These are phyloP conservation scores for Artemia sinica DNA, from an alignment of 2,888 invertebrate species.

Conservation along the genomic window DNA sequence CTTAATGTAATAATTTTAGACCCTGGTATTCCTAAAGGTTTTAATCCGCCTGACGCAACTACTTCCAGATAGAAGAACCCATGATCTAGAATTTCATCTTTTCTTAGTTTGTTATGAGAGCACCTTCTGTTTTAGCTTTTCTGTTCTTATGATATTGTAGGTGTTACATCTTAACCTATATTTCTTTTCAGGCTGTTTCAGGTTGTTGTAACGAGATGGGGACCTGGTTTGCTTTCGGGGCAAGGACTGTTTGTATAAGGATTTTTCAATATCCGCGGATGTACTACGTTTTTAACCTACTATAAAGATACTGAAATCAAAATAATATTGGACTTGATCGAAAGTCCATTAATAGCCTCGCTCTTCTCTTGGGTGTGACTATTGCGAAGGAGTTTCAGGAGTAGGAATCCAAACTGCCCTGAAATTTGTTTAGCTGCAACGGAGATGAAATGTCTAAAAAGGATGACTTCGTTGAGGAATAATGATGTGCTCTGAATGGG, in stretches of 20 bases:
- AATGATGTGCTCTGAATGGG: constrained; percentile 36
- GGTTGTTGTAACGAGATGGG: constrained; percentile 80
- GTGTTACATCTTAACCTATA: constrained; percentile 19
- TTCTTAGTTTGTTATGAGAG: too few relatives aligned
- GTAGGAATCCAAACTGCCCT: constrained; percentile 59
- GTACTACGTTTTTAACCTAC: constrained; percentile 48
- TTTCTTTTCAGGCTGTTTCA: constrained; percentile 47
- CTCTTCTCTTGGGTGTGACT: constrained; percentile 77
- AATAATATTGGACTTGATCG: constrained; percentile 51
- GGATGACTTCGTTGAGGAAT: constrained; percentile 45
- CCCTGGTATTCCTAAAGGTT: too few relatives aligned
- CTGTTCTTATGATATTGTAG: neutral
- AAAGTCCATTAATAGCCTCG: constrained; percentile 67
- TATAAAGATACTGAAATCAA: constrained; percentile 51
- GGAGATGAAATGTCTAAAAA: constrained; percentile 46
- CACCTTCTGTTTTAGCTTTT: too few relatives aligned
- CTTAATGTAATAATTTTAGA: too few relatives aligned
- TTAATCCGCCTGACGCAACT: too few relatives aligned
- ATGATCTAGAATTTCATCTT: too few relatives aligned
- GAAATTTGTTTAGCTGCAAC: constrained; percentile 46
- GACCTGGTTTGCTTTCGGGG: constrained; percentile 85
- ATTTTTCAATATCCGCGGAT: constrained; percentile 58
- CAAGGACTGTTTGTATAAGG: constrained; percentile 59
- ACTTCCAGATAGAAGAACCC: too few relatives aligned
- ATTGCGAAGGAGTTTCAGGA: constrained; percentile 54